Conservation (phyloP, 2,888 invertebrate species). For the Apamea epomidion region DNA sequence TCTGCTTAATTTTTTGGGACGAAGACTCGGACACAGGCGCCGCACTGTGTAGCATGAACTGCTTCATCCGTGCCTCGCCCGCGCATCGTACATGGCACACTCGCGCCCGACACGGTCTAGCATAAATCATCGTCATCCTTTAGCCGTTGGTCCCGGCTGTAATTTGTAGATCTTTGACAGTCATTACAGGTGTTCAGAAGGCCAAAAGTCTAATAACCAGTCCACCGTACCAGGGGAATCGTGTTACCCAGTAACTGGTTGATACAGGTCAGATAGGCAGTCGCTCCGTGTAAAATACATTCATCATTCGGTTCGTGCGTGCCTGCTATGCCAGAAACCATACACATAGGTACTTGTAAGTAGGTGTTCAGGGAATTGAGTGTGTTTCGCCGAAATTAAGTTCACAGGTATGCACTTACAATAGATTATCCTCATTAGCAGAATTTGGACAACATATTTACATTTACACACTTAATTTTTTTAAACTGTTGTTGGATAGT, state of each 20-base stretch:
- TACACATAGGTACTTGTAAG: background rate
- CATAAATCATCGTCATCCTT: no score
- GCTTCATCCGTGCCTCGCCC: no score
- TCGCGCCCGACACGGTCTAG: no score
- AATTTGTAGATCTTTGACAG: no score
- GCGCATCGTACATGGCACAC: no score
- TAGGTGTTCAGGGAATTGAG: conserved; percentile 1
- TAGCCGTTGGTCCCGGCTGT: no score
- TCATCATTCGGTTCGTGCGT: background rate
- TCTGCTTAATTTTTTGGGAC: no score
- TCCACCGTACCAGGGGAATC: no score
- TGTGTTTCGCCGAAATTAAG: background rate
- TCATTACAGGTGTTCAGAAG: background rate
- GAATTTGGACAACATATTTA: background rate
- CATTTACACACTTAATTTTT: background rate
- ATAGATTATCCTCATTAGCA: background rate
- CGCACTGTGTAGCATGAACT: no score
- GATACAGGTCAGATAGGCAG: background rate
- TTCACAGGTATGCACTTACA: background rate
- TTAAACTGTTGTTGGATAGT: background rate
- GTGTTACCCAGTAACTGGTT: no score
- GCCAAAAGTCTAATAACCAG: no score
- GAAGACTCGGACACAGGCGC: no score
- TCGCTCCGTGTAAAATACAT: background rate
- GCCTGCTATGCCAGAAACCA: background rate